A percentile compares a stretch with the other conserved stretches of the same genome.
phyloP scores from a whole-genome alignment of 2,888 invertebrate genomes.

The Thera britannica region DNA sequence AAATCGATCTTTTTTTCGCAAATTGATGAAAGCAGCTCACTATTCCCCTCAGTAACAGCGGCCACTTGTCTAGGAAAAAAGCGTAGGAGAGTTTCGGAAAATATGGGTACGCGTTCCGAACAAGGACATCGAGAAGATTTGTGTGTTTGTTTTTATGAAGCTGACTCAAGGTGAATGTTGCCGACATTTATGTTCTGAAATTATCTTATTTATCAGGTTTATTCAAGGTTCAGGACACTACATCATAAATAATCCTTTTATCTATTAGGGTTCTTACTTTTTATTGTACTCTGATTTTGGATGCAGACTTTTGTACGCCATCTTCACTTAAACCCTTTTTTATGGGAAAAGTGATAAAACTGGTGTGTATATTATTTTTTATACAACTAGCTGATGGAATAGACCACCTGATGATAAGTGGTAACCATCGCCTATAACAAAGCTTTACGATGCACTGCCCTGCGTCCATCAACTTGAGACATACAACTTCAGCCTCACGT shows the following conservation, averaged over 20 bases:
- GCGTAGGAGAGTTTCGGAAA: not conserved
- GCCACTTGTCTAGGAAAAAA: not conserved
- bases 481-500: too few relatives aligned
- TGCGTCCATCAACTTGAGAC: too few relatives aligned
- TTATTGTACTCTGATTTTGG: not conserved
- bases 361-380: too few relatives aligned
- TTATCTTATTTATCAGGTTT: not conserved
- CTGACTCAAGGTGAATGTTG: conserved; percentile 20
- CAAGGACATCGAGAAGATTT: conserved; percentile 29
- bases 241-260: not conserved
- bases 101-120: not conserved
- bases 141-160: conserved; percentile 29
- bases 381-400: too few relatives aligned
- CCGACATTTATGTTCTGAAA: not conserved
- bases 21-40: not conserved
- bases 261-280: not conserved
- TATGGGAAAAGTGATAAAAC: too few relatives aligned
- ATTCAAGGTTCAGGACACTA: not conserved
- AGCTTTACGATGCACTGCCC: too few relatives aligned
- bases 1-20: too few relatives aligned
- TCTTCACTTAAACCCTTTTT: too few relatives aligned
- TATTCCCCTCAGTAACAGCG: not conserved
- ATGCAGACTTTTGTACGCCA: too few relatives aligned
- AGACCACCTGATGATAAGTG: too few relatives aligned
- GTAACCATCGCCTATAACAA: too few relatives aligned